Base-by-base conservation (phyloP, 1,140 invertebrate genomes). In the Pentalonia nigronervosa region DNA sequence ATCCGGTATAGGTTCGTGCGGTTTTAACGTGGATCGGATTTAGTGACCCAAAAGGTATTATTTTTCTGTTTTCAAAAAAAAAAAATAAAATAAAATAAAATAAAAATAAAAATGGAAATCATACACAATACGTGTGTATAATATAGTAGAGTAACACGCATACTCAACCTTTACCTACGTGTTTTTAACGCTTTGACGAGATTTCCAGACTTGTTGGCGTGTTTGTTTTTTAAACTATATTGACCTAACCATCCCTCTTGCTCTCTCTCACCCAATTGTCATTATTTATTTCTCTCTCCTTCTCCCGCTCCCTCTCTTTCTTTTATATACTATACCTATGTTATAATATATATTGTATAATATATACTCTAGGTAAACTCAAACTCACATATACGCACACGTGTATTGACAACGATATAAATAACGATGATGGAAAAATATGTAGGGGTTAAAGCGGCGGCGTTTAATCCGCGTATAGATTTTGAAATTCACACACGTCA, bases 121-220 rank as follows among this genome's bases (percentile, higher is more conserved):
- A 47, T 36, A 45, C 41, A 60, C 89, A 67, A 67, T 90, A 11
- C 14, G 50, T 20, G 17, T n/a, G 53, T 90, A 25, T 41, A 76
- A 67, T 41, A 41, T 41, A 41, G 41, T 4, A 60, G 23, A 48
- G 87, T 56, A 56, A 67, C 36, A 23, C 8, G 45, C 9, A 34
- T 47, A 48, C 41, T 25, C 25, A 30, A 41, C 20, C 11, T 30
- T 8, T 56, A 92, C 91, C 91, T 93, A 93, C 91, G 91, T 93
- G 91, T 93, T 83, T 81, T 93, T 84, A 93, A 93, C 91, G 81
- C 91, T 93, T 83, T 53, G 81, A 93, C 48, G 91, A 86, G 91
- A 93, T 93, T 93, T 93, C 48, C 91, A 93, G 91, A 86, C 91
- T 93, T 53, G 81, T 86, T 86, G 81, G 81, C 81, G 34, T 56